Conservation (phyloP, 2,113 vertebrate species). For the Cynoglossus semilaevis region DNA sequence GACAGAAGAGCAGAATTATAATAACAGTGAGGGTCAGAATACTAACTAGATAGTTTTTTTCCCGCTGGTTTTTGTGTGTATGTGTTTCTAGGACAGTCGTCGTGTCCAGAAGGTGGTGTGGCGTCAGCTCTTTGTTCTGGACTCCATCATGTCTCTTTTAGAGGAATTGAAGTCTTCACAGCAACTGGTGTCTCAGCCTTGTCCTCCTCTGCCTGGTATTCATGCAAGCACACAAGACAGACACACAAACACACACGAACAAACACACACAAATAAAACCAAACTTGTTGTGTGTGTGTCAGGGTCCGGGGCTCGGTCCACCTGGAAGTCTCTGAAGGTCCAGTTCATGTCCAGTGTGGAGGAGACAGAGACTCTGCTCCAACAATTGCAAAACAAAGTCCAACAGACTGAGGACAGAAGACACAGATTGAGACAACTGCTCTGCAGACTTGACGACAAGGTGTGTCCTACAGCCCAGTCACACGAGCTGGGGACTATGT, state of each 20-base stretch:
- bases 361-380: slow-evolving; percentile 58
- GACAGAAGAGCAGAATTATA: too few species aligned
- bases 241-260: neutral
- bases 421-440: slow-evolving; percentile 49
- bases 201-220: slow-evolving; percentile 57
- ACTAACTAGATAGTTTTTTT: too few species aligned
- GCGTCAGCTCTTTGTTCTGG: slow-evolving; percentile 69
- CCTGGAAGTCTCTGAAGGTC: slow-evolving; percentile 73
- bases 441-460: slow-evolving; percentile 45
- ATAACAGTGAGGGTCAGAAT: too few species aligned
- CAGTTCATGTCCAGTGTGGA: slow-evolving; percentile 40
- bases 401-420: slow-evolving; percentile 49
- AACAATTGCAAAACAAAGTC: slow-evolving; percentile 40
- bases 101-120: slow-evolving; percentile 72
- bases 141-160: slow-evolving; percentile 68
- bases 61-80: slow-evolving; percentile 5
- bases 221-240: neutral
- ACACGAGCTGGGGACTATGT: neutral
- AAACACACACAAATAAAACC: neutral
- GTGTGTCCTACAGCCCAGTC: slow-evolving; percentile 24
- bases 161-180: slow-evolving; percentile 59
- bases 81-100: slow-evolving; percentile 65
- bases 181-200: slow-evolving; percentile 53
- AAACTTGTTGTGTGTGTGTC: slow-evolving; percentile 9
- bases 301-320: slow-evolving; percentile 47